Evolutionary conservation across 2,797 vertebrate species (phyloP).

Genomic region (Pogonophryne albipinna): DNA sequence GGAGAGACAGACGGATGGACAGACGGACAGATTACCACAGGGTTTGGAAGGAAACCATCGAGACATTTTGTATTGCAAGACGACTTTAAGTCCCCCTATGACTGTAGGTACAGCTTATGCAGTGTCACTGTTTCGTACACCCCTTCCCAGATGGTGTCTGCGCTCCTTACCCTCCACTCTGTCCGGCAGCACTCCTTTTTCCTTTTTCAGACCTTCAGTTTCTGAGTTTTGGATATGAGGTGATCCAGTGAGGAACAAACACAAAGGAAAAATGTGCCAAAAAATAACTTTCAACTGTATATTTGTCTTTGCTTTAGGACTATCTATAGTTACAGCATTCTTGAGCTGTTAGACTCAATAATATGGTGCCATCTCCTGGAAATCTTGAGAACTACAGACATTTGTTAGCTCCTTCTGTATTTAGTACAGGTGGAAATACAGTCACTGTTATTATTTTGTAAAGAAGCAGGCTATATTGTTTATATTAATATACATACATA

Average conservation of each 20-base stretch:
- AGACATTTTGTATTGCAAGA: constrained; percentile 55
- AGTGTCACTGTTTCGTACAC: constrained; percentile 66
- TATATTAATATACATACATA: constrained; percentile 20
- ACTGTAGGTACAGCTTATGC: constrained; percentile 49
- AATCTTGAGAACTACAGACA: constrained; percentile 88
- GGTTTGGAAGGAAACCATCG: constrained; percentile 40
- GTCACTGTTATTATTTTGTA: constrained; percentile 80
- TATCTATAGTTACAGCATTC: constrained; percentile 83
- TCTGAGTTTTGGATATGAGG: constrained; percentile 79
- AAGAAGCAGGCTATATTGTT: constrained; percentile 61
- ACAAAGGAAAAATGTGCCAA: constrained; percentile 87
- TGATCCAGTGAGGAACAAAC: constrained; percentile 74
- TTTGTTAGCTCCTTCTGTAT: constrained; percentile 78
- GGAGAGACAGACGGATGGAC: constrained; percentile 39
- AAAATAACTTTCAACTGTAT: constrained; percentile 83
- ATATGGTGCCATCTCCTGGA: constrained; percentile 90
- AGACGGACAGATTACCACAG: constrained; percentile 25
- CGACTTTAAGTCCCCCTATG: constrained; percentile 53
- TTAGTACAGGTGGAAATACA: constrained; percentile 74
- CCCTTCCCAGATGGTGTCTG: constrained; percentile 68
- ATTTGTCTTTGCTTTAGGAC: constrained; percentile 85
- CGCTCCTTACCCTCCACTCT: constrained; percentile 68
- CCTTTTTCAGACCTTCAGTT: constrained; percentile 82
- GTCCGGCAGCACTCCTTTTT: constrained; percentile 79
- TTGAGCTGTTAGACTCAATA: constrained; percentile 85